Evolutionary conservation across 2,797 vertebrate genomes (phyloP).

Genomic region (Acridotheres tristis): DNA sequence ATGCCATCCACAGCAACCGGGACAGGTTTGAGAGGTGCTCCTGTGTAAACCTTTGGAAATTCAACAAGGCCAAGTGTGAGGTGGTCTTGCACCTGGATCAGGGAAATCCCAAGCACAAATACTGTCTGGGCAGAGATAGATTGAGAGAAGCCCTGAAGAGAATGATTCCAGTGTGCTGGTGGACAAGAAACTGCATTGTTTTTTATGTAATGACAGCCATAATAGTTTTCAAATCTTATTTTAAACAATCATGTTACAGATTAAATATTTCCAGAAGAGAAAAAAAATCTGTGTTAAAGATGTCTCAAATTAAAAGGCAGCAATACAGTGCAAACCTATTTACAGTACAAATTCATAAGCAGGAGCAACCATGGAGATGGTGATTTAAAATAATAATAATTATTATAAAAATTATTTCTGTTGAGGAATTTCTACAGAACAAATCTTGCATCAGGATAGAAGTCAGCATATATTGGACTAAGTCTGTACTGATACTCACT

Average conservation of each 20-base stretch:
- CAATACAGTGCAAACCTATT: neutral
- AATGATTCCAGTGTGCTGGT: neutral
- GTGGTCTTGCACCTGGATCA: neutral
- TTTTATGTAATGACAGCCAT: neutral
- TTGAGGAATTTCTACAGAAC: neutral
- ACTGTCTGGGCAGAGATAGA: neutral
- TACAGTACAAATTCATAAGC: neutral
- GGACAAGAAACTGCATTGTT: neutral
- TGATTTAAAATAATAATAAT: neutral
- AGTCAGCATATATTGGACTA: neutral
- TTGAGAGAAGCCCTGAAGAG: neutral
- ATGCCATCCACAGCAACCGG: neutral
- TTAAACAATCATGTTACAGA: neutral
- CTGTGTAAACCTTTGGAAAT: neutral
- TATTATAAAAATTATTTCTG: neutral
- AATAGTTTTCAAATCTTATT: neutral
- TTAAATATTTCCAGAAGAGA: neutral
- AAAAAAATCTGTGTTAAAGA: neutral
- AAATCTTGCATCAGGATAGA: neutral
- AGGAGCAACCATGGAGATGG: neutral
- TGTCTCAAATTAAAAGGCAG: neutral
- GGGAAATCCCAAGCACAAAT: neutral
- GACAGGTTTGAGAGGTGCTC: neutral
- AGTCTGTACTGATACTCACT: fast-evolving
- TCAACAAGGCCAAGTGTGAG: neutral